phyloP scores from a whole-genome alignment of 2,888 invertebrate species.

The Parnassius orleans region DNA sequence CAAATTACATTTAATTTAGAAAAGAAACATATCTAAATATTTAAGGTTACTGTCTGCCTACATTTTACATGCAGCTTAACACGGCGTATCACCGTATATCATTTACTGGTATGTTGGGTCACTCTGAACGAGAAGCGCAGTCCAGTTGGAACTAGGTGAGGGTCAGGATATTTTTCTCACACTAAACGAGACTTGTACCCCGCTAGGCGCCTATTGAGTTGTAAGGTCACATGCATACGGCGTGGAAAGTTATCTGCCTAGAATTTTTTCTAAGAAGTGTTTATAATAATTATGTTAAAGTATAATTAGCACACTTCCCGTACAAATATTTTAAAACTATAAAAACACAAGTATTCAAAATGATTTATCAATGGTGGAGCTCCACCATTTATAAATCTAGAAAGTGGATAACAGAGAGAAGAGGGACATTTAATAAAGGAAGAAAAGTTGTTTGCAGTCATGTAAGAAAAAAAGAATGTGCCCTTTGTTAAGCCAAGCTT shows the following conservation, averaged over 20 bases:
- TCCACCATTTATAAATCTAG: too few relatives aligned
- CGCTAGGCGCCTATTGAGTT: constrained; percentile 43
- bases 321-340: too few relatives aligned
- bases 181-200: constrained; percentile 48
- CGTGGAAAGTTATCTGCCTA: background rate
- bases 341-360: too few relatives aligned
- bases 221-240: constrained; percentile 33
- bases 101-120: constrained; percentile 33
- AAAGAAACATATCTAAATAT: constrained; percentile 5
- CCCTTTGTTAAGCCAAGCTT: too few relatives aligned
- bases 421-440: too few relatives aligned
- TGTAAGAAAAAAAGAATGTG: too few relatives aligned
- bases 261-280: background rate
- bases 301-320: too few relatives aligned
- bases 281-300: too few relatives aligned
- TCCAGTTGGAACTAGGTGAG: constrained; percentile 60
- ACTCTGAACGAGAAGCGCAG: constrained; percentile 42
- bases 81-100: constrained; percentile 21
- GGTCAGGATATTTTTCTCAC: constrained; percentile 76
- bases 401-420: too few relatives aligned
- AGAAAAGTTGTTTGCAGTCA: too few relatives aligned
- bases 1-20: background rate
- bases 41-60: constrained; percentile 3
- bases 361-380: too few relatives aligned
- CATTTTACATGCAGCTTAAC: constrained; percentile 7